Base-by-base conservation (phyloP, 1,140 invertebrate genomes). In the Ganaspis sp. region DNA sequence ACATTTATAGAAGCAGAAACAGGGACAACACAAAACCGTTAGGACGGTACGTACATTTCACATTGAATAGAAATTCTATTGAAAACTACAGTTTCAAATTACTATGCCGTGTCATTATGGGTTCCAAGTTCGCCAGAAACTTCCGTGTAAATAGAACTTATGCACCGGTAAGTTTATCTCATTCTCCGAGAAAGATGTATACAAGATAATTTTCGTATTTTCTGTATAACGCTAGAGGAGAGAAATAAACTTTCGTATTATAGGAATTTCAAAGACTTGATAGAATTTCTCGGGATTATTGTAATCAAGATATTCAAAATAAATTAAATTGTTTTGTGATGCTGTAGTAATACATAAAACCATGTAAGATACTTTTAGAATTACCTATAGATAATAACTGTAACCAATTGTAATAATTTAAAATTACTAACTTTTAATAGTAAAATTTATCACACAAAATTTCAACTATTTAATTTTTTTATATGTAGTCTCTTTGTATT, bases 11-110 rank as follows among this genome's bases (percentile, higher is more conserved):
- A 4, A 49, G 15, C 17, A n/a, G n/a, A 49, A 49, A n/a, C 45
- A 49, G 45, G 15, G 12, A 49, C 45, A 49, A 49, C 6, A 49
- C n/a, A 49, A 49, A 49, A 49, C 45, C 17, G 45, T 49, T 49
- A 3, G 45, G 1, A 17, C 12, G 15, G 17, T 17, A 49, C 45
- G 6, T 49, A 49, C 45, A 17, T 49, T 49, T 49, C n/a, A 6
- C 15, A 49, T 49, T 49, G 45, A 17, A 5, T 49, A n/a, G n/a
- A 49, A 17, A 17, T 49, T 49, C 45, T 49, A 49, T 49, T 49
- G 45, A 49, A 49, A 49, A 49, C 45, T n/a, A 49, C n/a, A 49
- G 12, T 49, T 49, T 49, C 3, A 49, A 49, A 49, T 49, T 49
- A 5, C n/a, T 17, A 49, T 49, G 45, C 17, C n/a, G 45, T 49